Conservation (phyloP, 2,888 invertebrate species). For the Ditylenchus weischeri region DNA sequence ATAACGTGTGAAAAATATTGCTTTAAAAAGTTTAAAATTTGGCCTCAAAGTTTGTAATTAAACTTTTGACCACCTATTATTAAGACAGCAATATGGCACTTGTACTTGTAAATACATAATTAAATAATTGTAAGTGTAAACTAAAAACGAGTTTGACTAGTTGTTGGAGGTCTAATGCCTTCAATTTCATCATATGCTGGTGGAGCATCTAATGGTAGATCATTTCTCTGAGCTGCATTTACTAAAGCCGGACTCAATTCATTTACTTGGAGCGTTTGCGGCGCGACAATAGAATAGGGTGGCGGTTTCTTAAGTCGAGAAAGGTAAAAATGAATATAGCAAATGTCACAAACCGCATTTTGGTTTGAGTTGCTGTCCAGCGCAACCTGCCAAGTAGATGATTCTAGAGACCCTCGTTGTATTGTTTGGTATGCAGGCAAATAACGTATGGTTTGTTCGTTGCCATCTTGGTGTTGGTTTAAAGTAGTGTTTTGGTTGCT, state of each 20-base stretch:
- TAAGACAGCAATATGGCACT: too few relatives aligned
- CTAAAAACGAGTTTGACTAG: too few relatives aligned
- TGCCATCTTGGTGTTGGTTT: too few relatives aligned
- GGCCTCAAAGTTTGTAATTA: too few relatives aligned
- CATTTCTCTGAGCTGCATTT: background rate
- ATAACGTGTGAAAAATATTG: too few relatives aligned
- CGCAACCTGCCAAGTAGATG: background rate
- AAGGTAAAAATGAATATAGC: background rate
- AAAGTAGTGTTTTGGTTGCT: too few relatives aligned
- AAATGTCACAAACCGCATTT: background rate
- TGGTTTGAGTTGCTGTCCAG: background rate
- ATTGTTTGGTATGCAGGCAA: background rate
- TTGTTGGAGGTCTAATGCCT: background rate
- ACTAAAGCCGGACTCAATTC: background rate
- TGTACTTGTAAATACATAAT: too few relatives aligned
- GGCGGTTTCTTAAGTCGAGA: background rate
- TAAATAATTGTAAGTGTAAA: too few relatives aligned
- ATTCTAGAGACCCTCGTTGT: background rate
- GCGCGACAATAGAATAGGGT: background rate
- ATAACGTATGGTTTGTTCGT: too few relatives aligned
- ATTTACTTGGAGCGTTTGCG: background rate
- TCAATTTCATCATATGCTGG: slow-evolving; percentile 7
- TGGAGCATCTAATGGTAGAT: background rate
- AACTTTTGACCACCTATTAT: too few relatives aligned
- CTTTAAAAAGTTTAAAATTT: too few relatives aligned